Percentiles rank a stretch among this genome's conserved stretches.
Conservation (phyloP, 2,113 vertebrate genomes). For the Epinephelus cyanopodus region DNA sequence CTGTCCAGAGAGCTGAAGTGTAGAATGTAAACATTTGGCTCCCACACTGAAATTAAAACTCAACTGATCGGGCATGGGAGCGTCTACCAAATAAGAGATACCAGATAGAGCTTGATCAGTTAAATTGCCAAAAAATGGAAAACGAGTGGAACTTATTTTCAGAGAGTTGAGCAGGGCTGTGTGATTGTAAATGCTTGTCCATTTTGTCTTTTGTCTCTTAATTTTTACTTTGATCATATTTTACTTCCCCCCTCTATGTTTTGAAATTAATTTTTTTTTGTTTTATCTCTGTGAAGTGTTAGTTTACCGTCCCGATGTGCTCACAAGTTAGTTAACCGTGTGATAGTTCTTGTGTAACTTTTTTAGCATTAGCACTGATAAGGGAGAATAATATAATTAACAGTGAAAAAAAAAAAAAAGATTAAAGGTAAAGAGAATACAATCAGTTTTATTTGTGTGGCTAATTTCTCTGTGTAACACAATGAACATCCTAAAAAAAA, state of each 20-base stretch:
- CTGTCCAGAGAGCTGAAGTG: conserved; percentile 2
- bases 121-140: conserved; percentile 49
- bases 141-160: conserved; percentile 25
- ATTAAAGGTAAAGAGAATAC: conserved; percentile 72
- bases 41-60: conserved; percentile 1
- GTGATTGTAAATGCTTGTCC: conserved; percentile 75
- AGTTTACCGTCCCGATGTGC: conserved; percentile 79
- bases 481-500: conserved; percentile 79
- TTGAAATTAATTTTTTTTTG: conserved; percentile 22
- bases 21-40: conserved; percentile 39
- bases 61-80: conserved; percentile 13
- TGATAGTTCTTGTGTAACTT: conserved; percentile 84
- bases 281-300: conserved; percentile 78
- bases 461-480: conserved; percentile 83
- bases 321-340: conserved; percentile 81
- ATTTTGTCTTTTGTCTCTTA: conserved; percentile 57
- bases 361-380: conserved; percentile 83
- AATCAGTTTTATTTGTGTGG: conserved; percentile 82
- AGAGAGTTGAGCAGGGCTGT: conserved; percentile 54
- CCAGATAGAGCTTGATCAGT: conserved; percentile 16
- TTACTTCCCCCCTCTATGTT: conserved; percentile 37
- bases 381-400: conserved; percentile 81
- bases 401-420: conserved; percentile 41
- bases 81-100: conserved; percentile 62
- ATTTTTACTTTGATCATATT: conserved; percentile 50